Percentiles rank a stretch among this genome's conserved stretches.
These are phyloP conservation scores for Apamea sordens DNA, from an alignment of 2,888 invertebrate genomes.

Conservation along the genomic window DNA sequence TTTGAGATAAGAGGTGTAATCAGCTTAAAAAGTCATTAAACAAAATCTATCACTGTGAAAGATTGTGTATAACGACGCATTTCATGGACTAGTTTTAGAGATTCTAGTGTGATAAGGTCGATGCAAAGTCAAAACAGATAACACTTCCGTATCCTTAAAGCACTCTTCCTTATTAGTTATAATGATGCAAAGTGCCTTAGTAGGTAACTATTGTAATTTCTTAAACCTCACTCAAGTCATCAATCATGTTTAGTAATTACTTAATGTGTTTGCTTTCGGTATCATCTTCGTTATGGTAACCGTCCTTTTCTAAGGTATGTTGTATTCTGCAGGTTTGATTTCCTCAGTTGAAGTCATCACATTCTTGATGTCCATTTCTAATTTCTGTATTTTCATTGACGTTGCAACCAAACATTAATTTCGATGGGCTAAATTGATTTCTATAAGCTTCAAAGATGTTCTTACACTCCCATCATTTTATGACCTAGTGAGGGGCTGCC, in stretches of 20 bases:
- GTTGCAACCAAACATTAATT: background rate
- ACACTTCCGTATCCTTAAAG: background rate
- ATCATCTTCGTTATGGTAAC: background rate
- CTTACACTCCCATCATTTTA: background rate
- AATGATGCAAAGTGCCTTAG: background rate
- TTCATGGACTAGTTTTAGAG: background rate
- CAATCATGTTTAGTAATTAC: constrained; percentile 13
- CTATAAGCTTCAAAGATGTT: background rate
- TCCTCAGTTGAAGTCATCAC: background rate
- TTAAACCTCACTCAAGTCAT: background rate
- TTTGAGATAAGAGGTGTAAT: constrained; percentile 52
- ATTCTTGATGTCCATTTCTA: background rate
- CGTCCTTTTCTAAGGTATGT: background rate
- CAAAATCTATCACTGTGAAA: background rate
- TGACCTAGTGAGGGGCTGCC: background rate
- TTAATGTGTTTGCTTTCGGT: constrained; percentile 24
- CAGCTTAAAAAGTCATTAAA: constrained; percentile 35
- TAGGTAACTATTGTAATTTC: background rate
- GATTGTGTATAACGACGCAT: constrained; percentile 13
- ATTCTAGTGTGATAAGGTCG: background rate
- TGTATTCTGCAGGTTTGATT: background rate
- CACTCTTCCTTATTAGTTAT: constrained; percentile 8
- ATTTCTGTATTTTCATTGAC: background rate
- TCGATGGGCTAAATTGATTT: background rate
- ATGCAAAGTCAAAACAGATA: background rate